Base-by-base conservation (phyloP, 2,797 vertebrate species). In the Enteromius radiatus region DNA sequence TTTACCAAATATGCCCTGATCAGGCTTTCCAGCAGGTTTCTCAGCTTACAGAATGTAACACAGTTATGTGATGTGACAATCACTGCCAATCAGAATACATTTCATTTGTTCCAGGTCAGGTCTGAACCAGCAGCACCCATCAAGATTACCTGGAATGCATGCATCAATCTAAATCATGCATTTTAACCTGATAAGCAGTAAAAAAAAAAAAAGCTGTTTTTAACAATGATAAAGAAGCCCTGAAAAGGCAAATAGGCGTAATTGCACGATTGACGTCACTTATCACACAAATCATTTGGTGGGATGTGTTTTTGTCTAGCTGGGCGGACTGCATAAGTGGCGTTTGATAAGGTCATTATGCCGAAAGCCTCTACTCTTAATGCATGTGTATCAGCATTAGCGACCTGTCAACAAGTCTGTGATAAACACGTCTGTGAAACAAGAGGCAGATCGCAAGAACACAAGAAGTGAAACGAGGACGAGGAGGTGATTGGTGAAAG, bases 401-500 rank as follows among this genome's bases (percentile, higher is more conserved):
- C 69, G 78, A 81, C 71, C 82, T 81, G 77, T 78, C 84, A 84
- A 84, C 86, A 84, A 78, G 78, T 47, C 41, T 8, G 79, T 71
- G 80, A 84, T 76, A 86, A 88, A 85, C 81, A 76, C 14, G 59
- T 84, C 56, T 79, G 77, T 28, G 31, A 65, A 78, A 43, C 7
- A 43, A 70, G 43, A 84, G 65, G 69, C 26, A 45, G 33, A 84
- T 47, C 49, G 65, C 49, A 61, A 65, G 52, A 67, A 54, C 68
- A 61, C 47, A 75, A 83, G 76, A 69, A 67, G 56, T 38, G 41
- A 73, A 76, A 83, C 45, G 33, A 86, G 83, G 76, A 86, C 78
- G 64, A 85, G 70, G 63, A 61, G 85, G 83, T 85, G 85, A 89
- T 87, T 87, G 84, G 74, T 33, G 43, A 87, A 84, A 86, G 84